Conservation (phyloP, 2,888 invertebrate species). For the Pelosia muscerda region DNA sequence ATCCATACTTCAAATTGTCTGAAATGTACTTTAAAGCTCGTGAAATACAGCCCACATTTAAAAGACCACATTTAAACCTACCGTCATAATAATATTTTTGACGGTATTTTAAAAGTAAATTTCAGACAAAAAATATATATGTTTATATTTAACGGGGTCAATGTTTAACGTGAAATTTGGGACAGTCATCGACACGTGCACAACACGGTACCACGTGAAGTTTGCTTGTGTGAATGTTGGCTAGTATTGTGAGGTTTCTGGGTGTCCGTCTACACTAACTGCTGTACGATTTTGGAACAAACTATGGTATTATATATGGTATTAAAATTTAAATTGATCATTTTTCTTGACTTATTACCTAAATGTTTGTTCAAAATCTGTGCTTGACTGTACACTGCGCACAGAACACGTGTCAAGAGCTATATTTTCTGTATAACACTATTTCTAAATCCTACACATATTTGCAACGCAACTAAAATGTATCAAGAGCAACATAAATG, state of each 20-base stretch:
- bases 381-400: slow-evolving; percentile 22
- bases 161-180: slow-evolving; percentile 31
- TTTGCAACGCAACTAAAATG: slow-evolving; percentile 5
- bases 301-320: background rate
- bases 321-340: background rate
- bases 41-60: slow-evolving; percentile 11
- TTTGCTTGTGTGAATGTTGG: slow-evolving; percentile 66
- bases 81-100: background rate
- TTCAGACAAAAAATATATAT: slow-evolving; percentile 36
- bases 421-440: slow-evolving; percentile 8
- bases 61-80: background rate
- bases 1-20: slow-evolving; percentile 30
- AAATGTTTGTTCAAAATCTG: slow-evolving; percentile 10
- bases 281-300: slow-evolving; percentile 11
- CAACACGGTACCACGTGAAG: slow-evolving; percentile 50
- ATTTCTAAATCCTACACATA: background rate
- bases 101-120: slow-evolving; percentile 35
- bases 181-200: slow-evolving; percentile 57
- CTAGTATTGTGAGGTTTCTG: slow-evolving; percentile 50
- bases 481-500: background rate
- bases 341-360: background rate
- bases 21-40: slow-evolving; percentile 41
- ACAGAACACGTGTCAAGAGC: slow-evolving; percentile 15
- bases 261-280: slow-evolving; percentile 26
- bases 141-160: slow-evolving; percentile 34